phyloP scores from a whole-genome alignment of 64 coral and sea anemone species.

The Acropora yongei region DNA sequence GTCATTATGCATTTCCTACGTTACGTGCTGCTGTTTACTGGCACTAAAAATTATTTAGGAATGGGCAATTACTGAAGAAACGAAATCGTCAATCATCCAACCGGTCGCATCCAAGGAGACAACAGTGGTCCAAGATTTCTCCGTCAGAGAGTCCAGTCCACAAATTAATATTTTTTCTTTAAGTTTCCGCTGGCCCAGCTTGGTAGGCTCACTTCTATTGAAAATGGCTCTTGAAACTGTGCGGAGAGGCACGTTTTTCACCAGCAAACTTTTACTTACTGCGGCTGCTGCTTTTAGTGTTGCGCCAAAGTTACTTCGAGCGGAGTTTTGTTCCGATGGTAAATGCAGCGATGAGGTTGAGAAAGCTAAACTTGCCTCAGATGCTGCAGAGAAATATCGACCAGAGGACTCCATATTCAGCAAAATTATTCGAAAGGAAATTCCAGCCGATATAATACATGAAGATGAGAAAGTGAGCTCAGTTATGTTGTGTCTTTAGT shows the following conservation, averaged over 20 bases:
- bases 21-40: no score
- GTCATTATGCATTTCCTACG: no score
- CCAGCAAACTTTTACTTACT: conserved; percentile 75
- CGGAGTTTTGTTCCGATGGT: conserved; percentile 48
- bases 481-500: neutral
- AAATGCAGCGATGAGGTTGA: conserved; percentile 79
- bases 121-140: no score
- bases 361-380: conserved; percentile 78
- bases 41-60: no score
- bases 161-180: neutral
- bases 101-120: no score
- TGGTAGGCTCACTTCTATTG: neutral
- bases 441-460: conserved; percentile 94
- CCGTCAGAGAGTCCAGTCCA: neutral
- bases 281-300: conserved; percentile 85
- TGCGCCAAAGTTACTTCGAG: conserved; percentile 63
- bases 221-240: conserved; percentile 43
- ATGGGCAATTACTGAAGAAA: no score
- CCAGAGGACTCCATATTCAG: conserved; percentile 88
- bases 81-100: no score
- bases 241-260: conserved; percentile 30
- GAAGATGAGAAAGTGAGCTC: conserved; percentile 90
- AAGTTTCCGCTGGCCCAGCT: neutral
- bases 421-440: conserved; percentile 96
- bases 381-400: conserved; percentile 61